Base-by-base conservation (phyloP, 2,113 vertebrate species). In the Laterallus jamaicensis region DNA sequence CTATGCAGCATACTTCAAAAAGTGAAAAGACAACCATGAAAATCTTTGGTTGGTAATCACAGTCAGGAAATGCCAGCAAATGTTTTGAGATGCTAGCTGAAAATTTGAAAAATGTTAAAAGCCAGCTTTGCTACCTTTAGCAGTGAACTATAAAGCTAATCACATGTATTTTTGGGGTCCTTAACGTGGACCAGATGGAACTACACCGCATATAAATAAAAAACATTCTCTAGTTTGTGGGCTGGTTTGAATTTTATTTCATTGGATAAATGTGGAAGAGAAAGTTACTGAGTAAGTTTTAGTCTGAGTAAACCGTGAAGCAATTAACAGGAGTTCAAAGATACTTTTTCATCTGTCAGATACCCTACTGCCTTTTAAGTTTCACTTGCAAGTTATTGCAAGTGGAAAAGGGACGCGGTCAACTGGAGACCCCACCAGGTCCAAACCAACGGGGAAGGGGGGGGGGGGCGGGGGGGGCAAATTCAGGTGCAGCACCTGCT, bases 221-320 rank as follows among this genome's bases (percentile, higher is more conserved):
- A 96, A 97, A 89, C 81, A 92, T 78, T 80, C 32, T 84, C 78
- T 50, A 75, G 67, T 55, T 92, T 82, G 96, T 85, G 88, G 80
- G 88, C 92, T 95, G 96, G 93, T 95, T 98, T 96, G 75, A 95
- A 95, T 97, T 96, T 97, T 93, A 90, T 60, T 95, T 95, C 89
- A 58, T 64, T 89, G 92, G 92, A 81, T 94, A 95, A 91, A 95
- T 71, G 69, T 96, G 85, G 92, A 94, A 86, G 94, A 77, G 79
- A 69, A 55, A 82, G 77, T 89, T 81, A 94, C 42, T 54, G 50
- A 80, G 75, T 42, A 82, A 73, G 77, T 82, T 95, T 96, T 85
- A 94, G 94, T 69, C 94, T 82, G 78, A 96, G 91, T 67, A 74
- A 92, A 92, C 64, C 64, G 40, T 71, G 86, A 96, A 91, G 78